These are phyloP conservation scores for Pyralis farinalis DNA, from an alignment of 2,888 invertebrate genomes.

Conservation along the genomic window DNA sequence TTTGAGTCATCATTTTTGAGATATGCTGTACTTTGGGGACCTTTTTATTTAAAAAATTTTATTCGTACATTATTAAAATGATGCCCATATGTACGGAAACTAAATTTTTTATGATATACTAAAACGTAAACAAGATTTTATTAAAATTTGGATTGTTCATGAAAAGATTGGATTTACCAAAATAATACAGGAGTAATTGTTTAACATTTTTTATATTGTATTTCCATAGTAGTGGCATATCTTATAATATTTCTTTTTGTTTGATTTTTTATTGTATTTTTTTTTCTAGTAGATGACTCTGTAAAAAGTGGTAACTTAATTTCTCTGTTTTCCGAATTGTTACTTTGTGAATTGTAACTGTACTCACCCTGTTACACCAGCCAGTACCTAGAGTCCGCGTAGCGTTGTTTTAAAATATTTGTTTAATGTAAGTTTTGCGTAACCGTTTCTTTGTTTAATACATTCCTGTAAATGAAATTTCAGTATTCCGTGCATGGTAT, in stretches of 20 bases:
- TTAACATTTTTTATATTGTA: not conserved
- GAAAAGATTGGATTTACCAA: too few relatives aligned
- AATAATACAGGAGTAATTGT: too few relatives aligned
- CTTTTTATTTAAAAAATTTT: too few relatives aligned
- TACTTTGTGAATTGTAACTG: slow-evolving; percentile 19
- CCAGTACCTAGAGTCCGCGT: slow-evolving; percentile 23
- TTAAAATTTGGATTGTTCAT: too few relatives aligned
- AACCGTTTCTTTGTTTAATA: slow-evolving; percentile 14
- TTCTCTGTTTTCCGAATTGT: slow-evolving; percentile 57
- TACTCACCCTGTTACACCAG: slow-evolving; percentile 14
- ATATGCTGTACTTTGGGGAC: not conserved
- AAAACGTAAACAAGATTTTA: too few relatives aligned
- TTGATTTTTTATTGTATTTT: slow-evolving; percentile 23
- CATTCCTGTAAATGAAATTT: slow-evolving; percentile 10
- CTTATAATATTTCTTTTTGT: slow-evolving; percentile 20
- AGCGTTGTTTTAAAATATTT: slow-evolving; percentile 31
- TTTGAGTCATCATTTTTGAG: not conserved
- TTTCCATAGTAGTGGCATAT: slow-evolving; percentile 8
- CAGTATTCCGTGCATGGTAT: slow-evolving; percentile 20
- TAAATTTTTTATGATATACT: too few relatives aligned
- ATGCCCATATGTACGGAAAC: too few relatives aligned
- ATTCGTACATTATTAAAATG: too few relatives aligned
- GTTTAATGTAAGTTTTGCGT: slow-evolving; percentile 72
- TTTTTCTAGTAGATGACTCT: slow-evolving; percentile 39
- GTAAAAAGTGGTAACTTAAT: slow-evolving; percentile 75